These are phyloP conservation scores for Cochlearius cochlearius DNA, from an alignment of 2,113 vertebrate genomes.

Conservation along the genomic window DNA sequence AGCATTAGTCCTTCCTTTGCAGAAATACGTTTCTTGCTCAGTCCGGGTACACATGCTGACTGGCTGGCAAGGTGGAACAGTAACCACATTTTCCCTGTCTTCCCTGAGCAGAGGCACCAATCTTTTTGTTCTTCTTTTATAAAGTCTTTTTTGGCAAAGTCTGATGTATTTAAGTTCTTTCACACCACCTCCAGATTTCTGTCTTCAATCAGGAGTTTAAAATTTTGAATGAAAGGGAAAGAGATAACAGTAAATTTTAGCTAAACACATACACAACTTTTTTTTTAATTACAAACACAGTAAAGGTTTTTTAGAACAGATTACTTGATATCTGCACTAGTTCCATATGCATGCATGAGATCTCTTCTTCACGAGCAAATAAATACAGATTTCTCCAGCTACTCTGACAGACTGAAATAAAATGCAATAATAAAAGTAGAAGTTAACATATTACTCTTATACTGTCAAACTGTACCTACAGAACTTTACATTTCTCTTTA, in stretches of 20 bases:
- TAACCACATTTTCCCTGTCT: not conserved
- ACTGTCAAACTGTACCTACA: not conserved
- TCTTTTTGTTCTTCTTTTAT: not conserved
- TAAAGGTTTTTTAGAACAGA: not conserved
- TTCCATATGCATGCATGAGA: not conserved
- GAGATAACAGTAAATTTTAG: not conserved
- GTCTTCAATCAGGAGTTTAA: not conserved
- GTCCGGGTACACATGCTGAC: rapidly evolving
- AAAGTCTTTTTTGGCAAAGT: not conserved
- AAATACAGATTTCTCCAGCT: not conserved
- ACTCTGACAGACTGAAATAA: not conserved
- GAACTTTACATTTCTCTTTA: rapidly evolving
- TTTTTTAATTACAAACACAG: not conserved
- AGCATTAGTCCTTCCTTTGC: not conserved
- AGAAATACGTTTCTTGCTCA: not conserved
- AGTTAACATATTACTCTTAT: rapidly evolving
- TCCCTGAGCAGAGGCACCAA: not conserved
- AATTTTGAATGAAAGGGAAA: not conserved
- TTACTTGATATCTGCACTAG: not conserved
- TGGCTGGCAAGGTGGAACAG: not conserved
- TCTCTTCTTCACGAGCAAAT: not conserved
- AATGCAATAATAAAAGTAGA: not conserved
- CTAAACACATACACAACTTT: not conserved
- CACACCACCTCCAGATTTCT: not conserved
- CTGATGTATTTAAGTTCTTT: not conserved